These are phyloP conservation scores for Elachura formosa DNA, from an alignment of 2,113 vertebrate genomes.

Conservation along the genomic window DNA sequence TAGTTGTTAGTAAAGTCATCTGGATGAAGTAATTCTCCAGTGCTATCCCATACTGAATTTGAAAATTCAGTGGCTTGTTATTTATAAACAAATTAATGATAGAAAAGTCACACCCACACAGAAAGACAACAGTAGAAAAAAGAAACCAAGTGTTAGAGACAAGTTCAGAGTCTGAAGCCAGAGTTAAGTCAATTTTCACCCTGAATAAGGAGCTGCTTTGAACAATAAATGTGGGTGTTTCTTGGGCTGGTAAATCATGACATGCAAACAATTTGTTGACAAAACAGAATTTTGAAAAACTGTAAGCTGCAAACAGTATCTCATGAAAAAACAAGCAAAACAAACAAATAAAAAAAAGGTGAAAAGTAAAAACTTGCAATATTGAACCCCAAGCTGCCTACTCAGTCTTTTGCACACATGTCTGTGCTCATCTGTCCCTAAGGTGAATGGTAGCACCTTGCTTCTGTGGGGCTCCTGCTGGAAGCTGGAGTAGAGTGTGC, in stretches of 20 bases:
- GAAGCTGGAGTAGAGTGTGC: fast-evolving
- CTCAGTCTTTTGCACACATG: not conserved
- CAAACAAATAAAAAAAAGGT: not conserved
- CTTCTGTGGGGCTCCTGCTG: not conserved
- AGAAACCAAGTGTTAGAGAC: not conserved
- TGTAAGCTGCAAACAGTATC: not conserved
- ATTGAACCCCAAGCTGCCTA: not conserved
- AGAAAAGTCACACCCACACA: not conserved
- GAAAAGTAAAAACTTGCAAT: not conserved
- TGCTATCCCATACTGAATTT: not conserved
- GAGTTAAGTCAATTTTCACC: not conserved
- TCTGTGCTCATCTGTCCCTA: not conserved
- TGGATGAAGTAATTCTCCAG: not conserved
- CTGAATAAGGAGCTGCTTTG: not conserved
- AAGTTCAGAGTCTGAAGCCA: not conserved
- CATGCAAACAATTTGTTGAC: not conserved
- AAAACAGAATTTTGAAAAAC: not conserved
- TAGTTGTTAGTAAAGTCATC: not conserved
- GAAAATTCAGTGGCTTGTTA: not conserved
- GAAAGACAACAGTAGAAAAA: not conserved
- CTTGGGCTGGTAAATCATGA: not conserved
- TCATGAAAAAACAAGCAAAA: not conserved
- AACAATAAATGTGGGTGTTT: not conserved
- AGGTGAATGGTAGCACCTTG: not conserved
- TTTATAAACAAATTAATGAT: not conserved